These are phyloP conservation scores for Sisor rabdophorus DNA, from an alignment of 2,113 vertebrate species.

Conservation along the genomic window DNA sequence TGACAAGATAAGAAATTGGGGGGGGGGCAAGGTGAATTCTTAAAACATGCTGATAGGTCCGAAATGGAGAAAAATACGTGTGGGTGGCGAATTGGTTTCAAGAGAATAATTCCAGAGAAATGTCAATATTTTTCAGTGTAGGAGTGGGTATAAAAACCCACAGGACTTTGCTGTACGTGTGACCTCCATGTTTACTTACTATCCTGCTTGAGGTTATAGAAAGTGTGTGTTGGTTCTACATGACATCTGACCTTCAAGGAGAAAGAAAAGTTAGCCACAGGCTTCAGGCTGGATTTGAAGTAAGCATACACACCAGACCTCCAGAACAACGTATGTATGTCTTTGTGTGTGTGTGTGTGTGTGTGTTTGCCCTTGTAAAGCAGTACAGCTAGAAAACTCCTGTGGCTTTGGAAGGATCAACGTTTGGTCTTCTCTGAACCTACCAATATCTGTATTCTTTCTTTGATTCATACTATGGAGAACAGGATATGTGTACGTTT, in stretches of 20 bases:
- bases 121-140: neutral
- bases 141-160: constrained; percentile 6
- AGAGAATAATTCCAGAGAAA: constrained; percentile 9
- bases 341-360: neutral
- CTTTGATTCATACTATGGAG: neutral
- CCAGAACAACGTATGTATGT: neutral
- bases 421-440: neutral
- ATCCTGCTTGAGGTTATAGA: constrained; percentile 22
- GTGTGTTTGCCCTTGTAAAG: neutral
- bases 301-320: neutral
- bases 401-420: constrained; percentile 15
- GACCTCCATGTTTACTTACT: constrained; percentile 7
- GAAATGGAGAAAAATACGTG: neutral
- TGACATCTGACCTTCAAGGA: constrained; percentile 25
- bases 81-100: constrained; percentile 5
- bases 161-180: neutral
- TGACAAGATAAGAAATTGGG: neutral
- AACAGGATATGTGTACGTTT: constrained; percentile 5
- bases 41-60: neutral
- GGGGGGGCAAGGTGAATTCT: neutral
- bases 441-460: neutral
- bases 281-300: constrained; percentile 9
- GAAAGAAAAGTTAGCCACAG: constrained; percentile 14
- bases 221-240: constrained; percentile 12
- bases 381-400: constrained; percentile 9